These are phyloP conservation scores for Carposina sasakii DNA, from an alignment of 1,140 invertebrate genomes.

Conservation along the genomic window DNA sequence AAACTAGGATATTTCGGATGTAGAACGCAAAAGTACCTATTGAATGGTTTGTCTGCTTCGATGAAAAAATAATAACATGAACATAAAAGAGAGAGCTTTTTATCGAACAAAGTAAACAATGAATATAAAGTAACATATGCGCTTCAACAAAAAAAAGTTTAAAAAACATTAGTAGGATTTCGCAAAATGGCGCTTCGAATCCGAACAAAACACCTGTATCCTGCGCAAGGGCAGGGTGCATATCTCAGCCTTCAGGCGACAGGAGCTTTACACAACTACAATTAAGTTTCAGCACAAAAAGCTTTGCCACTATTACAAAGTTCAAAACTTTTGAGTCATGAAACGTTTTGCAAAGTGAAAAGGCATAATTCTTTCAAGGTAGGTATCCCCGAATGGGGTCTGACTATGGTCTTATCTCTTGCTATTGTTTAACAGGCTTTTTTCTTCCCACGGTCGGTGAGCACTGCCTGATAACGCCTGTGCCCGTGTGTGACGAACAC, in stretches of 20 bases:
- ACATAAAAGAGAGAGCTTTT: no score
- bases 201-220: slow-evolving; percentile 53
- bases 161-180: slow-evolving; percentile 25
- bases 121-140: no score
- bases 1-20: no score
- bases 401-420: slow-evolving; percentile 58
- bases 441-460: slow-evolving; percentile 64
- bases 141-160: slow-evolving; percentile 16
- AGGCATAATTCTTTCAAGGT: slow-evolving; percentile 51
- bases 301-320: no score
- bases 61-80: no score
- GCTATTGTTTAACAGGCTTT: slow-evolving; percentile 69
- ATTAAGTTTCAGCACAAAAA: no score
- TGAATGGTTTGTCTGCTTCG: no score
- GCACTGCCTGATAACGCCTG: slow-evolving; percentile 58
- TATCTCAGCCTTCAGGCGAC: background rate
- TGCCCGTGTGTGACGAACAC: slow-evolving; percentile 28
- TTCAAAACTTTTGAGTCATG: no score
- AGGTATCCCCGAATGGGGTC: slow-evolving; percentile 62
- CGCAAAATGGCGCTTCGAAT: slow-evolving; percentile 36
- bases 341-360: no score
- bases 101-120: no score
- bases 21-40: slow-evolving; percentile 23
- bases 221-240: slow-evolving; percentile 18
- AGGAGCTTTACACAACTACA: no score